Evolutionary conservation across 2,113 vertebrate genomes (phyloP), one percentile per base, ranked within the genome.

Genomic region (Xiphophorus couchianus): DNA sequence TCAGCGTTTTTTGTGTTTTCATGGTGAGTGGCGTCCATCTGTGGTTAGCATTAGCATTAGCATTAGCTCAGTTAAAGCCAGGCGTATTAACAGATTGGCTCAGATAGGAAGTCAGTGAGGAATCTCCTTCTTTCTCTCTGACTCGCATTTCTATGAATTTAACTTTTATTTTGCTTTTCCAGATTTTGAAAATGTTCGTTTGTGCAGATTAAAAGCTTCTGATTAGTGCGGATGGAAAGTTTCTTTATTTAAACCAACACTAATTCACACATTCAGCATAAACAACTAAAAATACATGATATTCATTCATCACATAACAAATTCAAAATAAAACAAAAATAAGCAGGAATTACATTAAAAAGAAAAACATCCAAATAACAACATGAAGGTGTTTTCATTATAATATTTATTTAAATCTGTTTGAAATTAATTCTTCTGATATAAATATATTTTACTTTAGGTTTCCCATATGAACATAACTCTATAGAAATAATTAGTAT

Each of bases 131-230:
- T 66, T 74, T 62, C 67, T 76, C 15, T 22, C 79, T 44, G 76
- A 74, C 87, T 87, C 60, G 0, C 62, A 91, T 88, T 93, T 73
- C 73, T 80, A 87, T 84, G 83, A 90, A 93, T 91, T 92, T 86
- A 93, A 78, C 88, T 88, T 86, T 76, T 76, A 37, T 37, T 37
- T 37, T 37, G 35, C 85, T 31, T 44, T 76, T 69, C 84, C 66
- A 78, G 44, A 84, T 90, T 91, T 88, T 91, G 83, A 93, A 92
- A 91, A 93, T 94, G 90, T 82, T 84, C 91, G 93, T 91, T 69
- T 14, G 15, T 54, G n/a, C 0, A 91, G 86, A 91, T 91, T 90
- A 91, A 80, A 91, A 92, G 88, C 80, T 90, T 89, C 89, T 92
- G 91, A 93, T 91, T 89, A 86, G 83, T 51, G 73, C 27, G 77